phyloP scores from a whole-genome alignment of 2,888 invertebrate genomes.

The Aethes cnicana region DNA sequence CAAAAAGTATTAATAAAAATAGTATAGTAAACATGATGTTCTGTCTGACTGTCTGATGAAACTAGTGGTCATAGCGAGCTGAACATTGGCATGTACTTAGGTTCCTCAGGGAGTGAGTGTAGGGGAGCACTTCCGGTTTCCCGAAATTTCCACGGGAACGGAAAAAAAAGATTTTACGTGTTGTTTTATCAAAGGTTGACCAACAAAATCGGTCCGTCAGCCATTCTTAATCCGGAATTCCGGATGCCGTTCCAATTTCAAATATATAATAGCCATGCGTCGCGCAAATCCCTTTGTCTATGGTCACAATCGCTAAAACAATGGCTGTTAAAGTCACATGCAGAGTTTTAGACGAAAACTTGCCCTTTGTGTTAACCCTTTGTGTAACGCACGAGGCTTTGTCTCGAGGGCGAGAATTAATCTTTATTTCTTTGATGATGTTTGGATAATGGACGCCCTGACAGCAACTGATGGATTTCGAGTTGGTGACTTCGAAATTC shows the following conservation, averaged over 20 bases:
- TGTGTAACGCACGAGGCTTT: constrained; percentile 56
- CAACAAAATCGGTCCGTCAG: no score
- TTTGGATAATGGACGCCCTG: constrained; percentile 63
- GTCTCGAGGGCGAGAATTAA: constrained; percentile 77
- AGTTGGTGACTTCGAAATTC: constrained; percentile 35
- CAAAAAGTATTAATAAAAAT: no score
- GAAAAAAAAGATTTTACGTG: no score
- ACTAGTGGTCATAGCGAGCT: no score
- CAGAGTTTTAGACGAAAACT: constrained; percentile 76
- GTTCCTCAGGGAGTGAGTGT: no score
- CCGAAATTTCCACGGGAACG: no score
- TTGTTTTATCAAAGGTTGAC: no score
- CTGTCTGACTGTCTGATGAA: no score
- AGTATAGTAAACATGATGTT: no score
- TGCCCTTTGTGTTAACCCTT: constrained; percentile 69
- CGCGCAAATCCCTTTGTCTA: constrained; percentile 71
- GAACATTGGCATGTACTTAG: no score
- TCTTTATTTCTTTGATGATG: constrained; percentile 78
- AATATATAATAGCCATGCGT: constrained; percentile 49
- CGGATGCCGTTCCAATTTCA: constrained; percentile 13
- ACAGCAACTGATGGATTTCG: constrained; percentile 70
- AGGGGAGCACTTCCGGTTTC: no score
- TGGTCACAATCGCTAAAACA: constrained; percentile 70
- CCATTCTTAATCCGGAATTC: not conserved
- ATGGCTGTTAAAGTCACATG: constrained; percentile 74